Evolutionary conservation across 1,140 invertebrate species (phyloP).

Genomic region (Calliphora vicina): DNA sequence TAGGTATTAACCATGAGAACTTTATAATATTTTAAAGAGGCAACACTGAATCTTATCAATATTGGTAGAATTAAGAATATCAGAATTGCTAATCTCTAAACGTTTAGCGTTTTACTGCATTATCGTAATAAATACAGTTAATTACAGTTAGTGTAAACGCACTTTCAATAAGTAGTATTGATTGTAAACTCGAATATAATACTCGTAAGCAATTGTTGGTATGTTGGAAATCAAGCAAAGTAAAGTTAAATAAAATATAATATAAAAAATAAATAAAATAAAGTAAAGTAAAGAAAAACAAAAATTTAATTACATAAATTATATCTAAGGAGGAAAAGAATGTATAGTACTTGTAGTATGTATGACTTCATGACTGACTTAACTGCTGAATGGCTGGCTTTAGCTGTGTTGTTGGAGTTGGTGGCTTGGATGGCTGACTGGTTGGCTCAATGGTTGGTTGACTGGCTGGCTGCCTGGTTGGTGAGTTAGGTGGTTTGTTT

Average conservation of each 20-base stretch:
- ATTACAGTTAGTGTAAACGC: not conserved
- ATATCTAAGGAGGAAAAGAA: slow-evolving; percentile 14
- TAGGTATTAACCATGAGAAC: too few species aligned
- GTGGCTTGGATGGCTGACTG: not conserved
- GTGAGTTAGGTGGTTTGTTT: not conserved
- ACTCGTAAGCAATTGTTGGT: not conserved
- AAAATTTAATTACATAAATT: slow-evolving; percentile 35
- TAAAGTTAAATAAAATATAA: not conserved
- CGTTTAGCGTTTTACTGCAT: too few species aligned
- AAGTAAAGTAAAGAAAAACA: not conserved
- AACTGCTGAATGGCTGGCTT: not conserved
- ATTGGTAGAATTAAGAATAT: too few species aligned
- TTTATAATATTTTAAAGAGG: too few species aligned
- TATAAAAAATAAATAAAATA: slow-evolving; percentile 1
- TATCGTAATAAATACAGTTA: too few species aligned
- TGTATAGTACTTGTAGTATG: not conserved
- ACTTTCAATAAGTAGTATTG: not conserved
- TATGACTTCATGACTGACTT: not conserved
- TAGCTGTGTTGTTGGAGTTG: not conserved
- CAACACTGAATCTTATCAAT: too few species aligned
- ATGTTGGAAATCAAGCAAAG: not conserved
- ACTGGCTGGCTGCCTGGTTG: not conserved
- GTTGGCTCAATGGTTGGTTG: not conserved
- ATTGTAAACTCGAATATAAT: not conserved
- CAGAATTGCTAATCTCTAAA: too few species aligned